A percentile compares a stretch with the other conserved stretches of the same genome.
phyloP scores from a whole-genome alignment of 2,888 invertebrate species.

The Phaonia tiefii region DNA sequence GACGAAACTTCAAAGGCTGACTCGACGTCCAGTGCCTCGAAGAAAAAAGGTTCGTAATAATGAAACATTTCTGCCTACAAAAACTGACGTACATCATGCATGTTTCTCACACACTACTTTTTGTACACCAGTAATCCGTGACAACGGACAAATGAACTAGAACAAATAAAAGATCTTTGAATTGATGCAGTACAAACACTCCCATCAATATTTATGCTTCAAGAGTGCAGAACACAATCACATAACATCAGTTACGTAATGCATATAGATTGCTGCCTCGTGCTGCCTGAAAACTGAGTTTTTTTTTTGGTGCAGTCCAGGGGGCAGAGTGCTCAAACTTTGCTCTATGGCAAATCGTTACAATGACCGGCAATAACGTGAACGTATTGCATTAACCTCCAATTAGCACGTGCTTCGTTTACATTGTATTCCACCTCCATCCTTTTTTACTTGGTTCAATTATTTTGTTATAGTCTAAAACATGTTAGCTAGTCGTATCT shows the following conservation, averaged over 20 bases:
- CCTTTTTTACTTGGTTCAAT: too few relatives aligned
- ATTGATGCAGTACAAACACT: neutral
- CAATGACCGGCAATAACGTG: too few relatives aligned
- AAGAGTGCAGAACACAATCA: constrained; percentile 63
- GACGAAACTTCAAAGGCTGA: constrained; percentile 69
- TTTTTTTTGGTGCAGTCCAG: neutral
- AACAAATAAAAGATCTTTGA: neutral
- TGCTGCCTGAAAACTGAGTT: constrained; percentile 38
- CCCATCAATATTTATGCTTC: neutral
- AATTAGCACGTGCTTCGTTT: constrained; percentile 76
- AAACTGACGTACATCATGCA: neutral
- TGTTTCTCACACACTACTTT: neutral
- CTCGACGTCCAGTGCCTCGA: constrained; percentile 62
- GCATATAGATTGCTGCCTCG: constrained; percentile 42
- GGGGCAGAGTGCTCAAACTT: neutral
- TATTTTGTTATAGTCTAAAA: too few relatives aligned
- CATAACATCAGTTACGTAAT: constrained; percentile 70
- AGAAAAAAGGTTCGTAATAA: constrained; percentile 77
- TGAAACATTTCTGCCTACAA: constrained; percentile 6
- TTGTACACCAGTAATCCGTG: neutral
- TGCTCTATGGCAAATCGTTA: neutral
- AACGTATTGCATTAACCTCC: constrained; percentile 70
- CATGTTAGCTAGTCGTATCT: too few relatives aligned
- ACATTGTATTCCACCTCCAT: too few relatives aligned
- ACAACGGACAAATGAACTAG: neutral